Conservation (phyloP, 2,113 vertebrate genomes). For the Lepidothrix coronata region DNA sequence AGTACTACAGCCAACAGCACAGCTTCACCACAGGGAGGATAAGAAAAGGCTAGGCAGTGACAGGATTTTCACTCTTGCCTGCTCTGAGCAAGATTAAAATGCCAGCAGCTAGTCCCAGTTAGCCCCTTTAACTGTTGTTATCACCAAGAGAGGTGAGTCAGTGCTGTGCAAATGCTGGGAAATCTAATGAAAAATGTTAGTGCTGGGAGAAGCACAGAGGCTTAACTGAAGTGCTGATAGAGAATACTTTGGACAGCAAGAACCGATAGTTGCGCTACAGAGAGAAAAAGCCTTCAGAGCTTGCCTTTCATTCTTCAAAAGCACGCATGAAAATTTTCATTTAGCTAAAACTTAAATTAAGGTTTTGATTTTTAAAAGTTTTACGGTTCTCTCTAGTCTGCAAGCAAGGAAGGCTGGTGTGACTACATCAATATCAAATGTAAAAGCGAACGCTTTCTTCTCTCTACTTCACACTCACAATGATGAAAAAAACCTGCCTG, state of each 20-base stretch:
- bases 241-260: constrained; percentile 60
- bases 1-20: background rate
- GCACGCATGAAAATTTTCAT: constrained; percentile 39
- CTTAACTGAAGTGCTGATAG: constrained; percentile 68
- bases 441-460: constrained; percentile 21
- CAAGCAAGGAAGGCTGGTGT: background rate
- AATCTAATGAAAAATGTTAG: constrained; percentile 57
- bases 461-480: background rate
- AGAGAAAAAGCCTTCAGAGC: constrained; percentile 45
- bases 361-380: constrained; percentile 55
- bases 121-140: constrained; percentile 44
- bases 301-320: constrained; percentile 56
- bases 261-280: constrained; percentile 37
- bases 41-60: background rate
- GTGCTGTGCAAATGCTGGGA: constrained; percentile 28
- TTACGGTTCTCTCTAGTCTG: constrained; percentile 10
- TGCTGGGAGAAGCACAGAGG: constrained; percentile 44
- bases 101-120: constrained; percentile 32
- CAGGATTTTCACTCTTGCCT: constrained; percentile 24
- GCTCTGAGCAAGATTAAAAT: constrained; percentile 48
- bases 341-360: constrained; percentile 53
- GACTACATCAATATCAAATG: constrained; percentile 19
- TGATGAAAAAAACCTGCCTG: constrained; percentile 14
- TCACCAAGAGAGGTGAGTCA: constrained; percentile 51
- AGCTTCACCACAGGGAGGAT: constrained; percentile 1